These are phyloP conservation scores for Neolamprologus brichardi DNA, from an alignment of 2,113 vertebrate genomes.

Conservation along the genomic window DNA sequence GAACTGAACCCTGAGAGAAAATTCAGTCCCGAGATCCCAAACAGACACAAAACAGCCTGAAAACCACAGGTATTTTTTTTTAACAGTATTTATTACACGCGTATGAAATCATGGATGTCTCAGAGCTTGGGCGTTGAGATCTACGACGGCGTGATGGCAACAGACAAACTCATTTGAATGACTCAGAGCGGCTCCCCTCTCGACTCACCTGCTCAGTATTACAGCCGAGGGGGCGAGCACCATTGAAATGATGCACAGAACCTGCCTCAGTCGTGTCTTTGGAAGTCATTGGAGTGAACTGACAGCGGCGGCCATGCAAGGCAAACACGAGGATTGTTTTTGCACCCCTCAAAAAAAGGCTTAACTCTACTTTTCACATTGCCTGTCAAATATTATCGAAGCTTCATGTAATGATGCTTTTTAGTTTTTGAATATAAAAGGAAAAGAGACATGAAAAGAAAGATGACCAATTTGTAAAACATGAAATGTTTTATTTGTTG, in stretches of 20 bases:
- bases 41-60: neutral
- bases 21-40: neutral
- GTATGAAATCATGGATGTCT: constrained; percentile 18
- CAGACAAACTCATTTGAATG: neutral
- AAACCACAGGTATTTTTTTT: neutral
- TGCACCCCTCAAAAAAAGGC: constrained; percentile 10
- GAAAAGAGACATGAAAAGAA: constrained; percentile 45
- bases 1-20: neutral
- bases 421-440: constrained; percentile 67
- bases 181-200: neutral
- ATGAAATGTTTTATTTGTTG: constrained; percentile 78
- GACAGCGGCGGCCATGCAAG: constrained; percentile 26
- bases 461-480: constrained; percentile 74
- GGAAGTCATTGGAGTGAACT: constrained; percentile 34
- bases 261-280: constrained; percentile 8
- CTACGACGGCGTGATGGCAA: neutral
- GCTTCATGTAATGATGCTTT: constrained; percentile 77
- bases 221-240: neutral
- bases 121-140: neutral
- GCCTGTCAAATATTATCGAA: constrained; percentile 68
- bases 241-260: neutral
- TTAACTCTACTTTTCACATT: constrained; percentile 57
- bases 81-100: constrained; percentile 25
- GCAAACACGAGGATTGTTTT: constrained; percentile 22
- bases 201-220: neutral